A percentile compares a stretch with the other conserved stretches of the same genome.
These are phyloP conservation scores for Phenganax subtilis DNA, from an alignment of 92 coral and sea anemone species.

Conservation along the genomic window DNA sequence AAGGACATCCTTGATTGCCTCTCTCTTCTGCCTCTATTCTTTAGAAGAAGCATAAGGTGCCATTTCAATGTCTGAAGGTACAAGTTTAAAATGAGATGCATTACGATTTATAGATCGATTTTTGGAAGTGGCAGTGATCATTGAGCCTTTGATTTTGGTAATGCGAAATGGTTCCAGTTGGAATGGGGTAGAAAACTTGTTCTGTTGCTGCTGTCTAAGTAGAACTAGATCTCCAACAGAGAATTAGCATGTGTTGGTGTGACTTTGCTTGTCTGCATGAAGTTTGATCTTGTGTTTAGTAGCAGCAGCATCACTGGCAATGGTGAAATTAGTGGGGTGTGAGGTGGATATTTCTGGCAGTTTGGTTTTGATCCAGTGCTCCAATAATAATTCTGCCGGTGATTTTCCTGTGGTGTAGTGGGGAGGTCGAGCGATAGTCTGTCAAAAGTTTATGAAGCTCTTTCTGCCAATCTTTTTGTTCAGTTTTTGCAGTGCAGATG, in stretches of 20 bases:
- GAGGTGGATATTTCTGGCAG: not conserved
- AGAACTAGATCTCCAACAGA: conserved; percentile 41
- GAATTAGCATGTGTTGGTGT: conserved; percentile 9
- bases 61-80: not conserved
- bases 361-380: not conserved
- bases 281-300: not conserved
- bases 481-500: conserved; percentile 12
- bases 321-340: not conserved
- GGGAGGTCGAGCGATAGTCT: conserved; percentile 39
- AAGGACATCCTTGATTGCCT: not conserved
- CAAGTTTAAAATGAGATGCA: not conserved
- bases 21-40: not conserved
- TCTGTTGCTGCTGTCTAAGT: conserved; percentile 27
- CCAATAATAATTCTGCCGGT: conserved; percentile 34
- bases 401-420: conserved; percentile 36
- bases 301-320: not conserved
- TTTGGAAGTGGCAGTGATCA: conserved; percentile 21
- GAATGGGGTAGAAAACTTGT: conserved; percentile 41
- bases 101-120: not conserved
- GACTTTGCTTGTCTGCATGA: conserved; percentile 9
- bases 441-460: conserved; percentile 41
- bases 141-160: conserved; percentile 37
- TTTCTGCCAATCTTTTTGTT: conserved; percentile 33
- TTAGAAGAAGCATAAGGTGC: not conserved
- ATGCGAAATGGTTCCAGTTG: conserved; percentile 17